phyloP scores from a whole-genome alignment of 2,113 vertebrate genomes.

The Cryptotis parvus region DNA sequence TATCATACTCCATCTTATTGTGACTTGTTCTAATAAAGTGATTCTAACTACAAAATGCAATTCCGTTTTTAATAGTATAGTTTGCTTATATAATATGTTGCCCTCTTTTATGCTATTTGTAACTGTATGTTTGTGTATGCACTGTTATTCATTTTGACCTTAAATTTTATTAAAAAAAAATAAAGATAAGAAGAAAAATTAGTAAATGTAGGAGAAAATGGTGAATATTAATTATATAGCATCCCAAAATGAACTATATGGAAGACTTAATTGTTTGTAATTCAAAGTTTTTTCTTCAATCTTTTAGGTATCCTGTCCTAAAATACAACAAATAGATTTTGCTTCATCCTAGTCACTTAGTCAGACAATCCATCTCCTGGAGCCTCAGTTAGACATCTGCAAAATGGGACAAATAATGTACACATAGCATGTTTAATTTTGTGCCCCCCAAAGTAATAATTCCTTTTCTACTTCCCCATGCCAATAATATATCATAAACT shows the following conservation, averaged over 20 bases:
- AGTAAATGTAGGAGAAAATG: not conserved
- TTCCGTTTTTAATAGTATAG: not conserved
- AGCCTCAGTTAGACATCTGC: not conserved
- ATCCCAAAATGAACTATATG: not conserved
- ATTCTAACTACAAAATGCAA: not conserved
- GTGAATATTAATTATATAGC: too few species aligned
- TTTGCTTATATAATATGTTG: not conserved
- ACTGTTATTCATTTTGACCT: slow-evolving; percentile 23
- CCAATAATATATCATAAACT: not conserved
- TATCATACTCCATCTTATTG: not conserved
- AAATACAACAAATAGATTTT: not conserved
- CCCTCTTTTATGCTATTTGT: not conserved
- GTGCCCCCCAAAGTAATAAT: not conserved
- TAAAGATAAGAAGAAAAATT: not conserved
- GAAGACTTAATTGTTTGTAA: not conserved
- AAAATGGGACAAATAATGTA: not conserved
- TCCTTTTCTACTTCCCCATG: not conserved
- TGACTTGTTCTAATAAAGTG: not conserved
- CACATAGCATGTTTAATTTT: not conserved
- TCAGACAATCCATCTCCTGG: not conserved
- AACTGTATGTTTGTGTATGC: too few species aligned
- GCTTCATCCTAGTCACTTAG: not conserved
- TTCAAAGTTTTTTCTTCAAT: not conserved
- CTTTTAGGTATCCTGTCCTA: not conserved
- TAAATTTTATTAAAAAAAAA: slow-evolving; percentile 30